A percentile compares a stretch with the other conserved stretches of the same genome.
Conservation (phyloP, 1,140 invertebrate genomes). For the Drosophila grimshawi region DNA sequence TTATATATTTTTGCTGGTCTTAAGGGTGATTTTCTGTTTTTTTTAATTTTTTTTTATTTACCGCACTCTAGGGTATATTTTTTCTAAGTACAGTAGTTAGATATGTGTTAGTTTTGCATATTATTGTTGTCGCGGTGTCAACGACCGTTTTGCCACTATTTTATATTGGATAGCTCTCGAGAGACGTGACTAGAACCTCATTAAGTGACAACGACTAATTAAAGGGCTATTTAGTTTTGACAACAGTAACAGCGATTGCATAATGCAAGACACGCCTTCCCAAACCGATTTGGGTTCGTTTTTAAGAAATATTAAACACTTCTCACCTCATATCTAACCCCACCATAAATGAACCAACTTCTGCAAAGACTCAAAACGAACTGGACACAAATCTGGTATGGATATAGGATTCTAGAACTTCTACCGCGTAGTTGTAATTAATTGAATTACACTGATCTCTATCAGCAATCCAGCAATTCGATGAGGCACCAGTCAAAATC, state of each 20-base stretch:
- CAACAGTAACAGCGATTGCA: conserved; percentile 50
- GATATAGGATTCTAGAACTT: not conserved
- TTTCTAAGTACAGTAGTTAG: not conserved
- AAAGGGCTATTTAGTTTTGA: conserved; percentile 65
- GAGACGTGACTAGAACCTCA: conserved; percentile 40
- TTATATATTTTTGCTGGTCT: too few relatives aligned
- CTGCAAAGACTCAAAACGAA: conserved; percentile 16
- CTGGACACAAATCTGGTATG: conserved; percentile 26
- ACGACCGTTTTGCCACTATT: conserved; percentile 40
- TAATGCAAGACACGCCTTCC: conserved; percentile 37
- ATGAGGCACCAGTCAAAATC: not conserved
- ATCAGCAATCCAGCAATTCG: conserved; percentile 22
- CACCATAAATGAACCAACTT: conserved; percentile 35
- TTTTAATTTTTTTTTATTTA: too few relatives aligned
- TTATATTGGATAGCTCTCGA: conserved; percentile 22
- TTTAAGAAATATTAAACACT: not conserved
- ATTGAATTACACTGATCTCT: conserved; percentile 54
- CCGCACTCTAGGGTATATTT: not conserved
- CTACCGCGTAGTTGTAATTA: conserved; percentile 11
- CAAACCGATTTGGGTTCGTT: not conserved
- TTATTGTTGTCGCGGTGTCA: conserved; percentile 32
- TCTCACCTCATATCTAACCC: conserved; percentile 41
- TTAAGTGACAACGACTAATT: conserved; percentile 67
- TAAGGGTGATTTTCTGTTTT: too few relatives aligned
- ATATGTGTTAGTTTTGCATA: not conserved